phyloP scores from a whole-genome alignment of 2,113 vertebrate species.

The Daphoenositta chrysoptera region DNA sequence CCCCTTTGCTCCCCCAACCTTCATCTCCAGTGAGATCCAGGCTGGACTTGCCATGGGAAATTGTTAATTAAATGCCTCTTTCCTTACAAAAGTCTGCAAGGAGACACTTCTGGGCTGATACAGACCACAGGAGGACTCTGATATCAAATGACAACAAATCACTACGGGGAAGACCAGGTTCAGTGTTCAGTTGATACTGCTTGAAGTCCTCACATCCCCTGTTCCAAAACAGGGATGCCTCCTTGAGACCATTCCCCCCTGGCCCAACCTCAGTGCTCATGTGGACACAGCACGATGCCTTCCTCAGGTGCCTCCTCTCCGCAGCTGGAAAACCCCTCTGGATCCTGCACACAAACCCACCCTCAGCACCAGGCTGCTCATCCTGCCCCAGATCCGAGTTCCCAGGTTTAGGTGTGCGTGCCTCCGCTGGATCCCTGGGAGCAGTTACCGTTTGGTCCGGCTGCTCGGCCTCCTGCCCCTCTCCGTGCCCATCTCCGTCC shows the following conservation, averaged over 20 bases:
- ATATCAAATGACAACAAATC: neutral
- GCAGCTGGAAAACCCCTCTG: neutral
- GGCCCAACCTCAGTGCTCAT: fast-evolving
- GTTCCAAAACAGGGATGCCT: neutral
- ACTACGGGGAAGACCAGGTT: fast-evolving
- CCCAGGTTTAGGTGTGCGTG: fast-evolving
- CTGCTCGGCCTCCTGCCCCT: neutral
- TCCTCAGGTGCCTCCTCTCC: neutral
- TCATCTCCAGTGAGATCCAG: neutral
- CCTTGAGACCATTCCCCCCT: neutral
- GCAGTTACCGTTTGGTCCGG: neutral
- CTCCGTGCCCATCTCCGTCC: neutral
- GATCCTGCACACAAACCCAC: neutral
- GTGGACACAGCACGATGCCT: neutral
- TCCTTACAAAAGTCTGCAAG: neutral
- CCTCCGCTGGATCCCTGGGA: neutral
- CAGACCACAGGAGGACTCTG: neutral
- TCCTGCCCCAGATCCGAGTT: fast-evolving
- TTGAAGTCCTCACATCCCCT: neutral
- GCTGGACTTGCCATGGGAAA: no score
- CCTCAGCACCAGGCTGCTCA: neutral
- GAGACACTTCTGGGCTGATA: neutral
- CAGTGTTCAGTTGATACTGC: neutral
- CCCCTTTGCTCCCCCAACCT: neutral
- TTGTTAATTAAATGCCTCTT: neutral